These are phyloP conservation scores for Zingel zingel DNA, from an alignment of 2,113 vertebrate genomes.

Conservation along the genomic window DNA sequence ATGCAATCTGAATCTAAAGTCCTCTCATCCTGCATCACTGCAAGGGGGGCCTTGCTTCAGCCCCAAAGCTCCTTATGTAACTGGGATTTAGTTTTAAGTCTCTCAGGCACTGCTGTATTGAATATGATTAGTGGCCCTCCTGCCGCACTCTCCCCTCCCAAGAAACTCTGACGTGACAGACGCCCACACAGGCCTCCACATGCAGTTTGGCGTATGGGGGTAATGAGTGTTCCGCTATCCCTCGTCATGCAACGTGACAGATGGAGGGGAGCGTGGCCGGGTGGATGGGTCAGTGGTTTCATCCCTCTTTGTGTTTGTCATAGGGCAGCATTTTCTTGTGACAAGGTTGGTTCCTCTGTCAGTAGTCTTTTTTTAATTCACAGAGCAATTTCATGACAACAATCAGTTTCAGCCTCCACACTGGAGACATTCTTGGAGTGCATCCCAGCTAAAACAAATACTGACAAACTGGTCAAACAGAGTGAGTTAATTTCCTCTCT, in stretches of 20 bases:
- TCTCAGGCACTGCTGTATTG: slow-evolving; percentile 78
- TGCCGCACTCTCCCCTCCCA: slow-evolving; percentile 62
- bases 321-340: slow-evolving; percentile 29
- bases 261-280: slow-evolving; percentile 23
- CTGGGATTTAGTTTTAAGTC: slow-evolving; percentile 78
- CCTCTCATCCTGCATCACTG: slow-evolving; percentile 68
- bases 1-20: slow-evolving; percentile 78
- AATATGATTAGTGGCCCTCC: slow-evolving; percentile 82
- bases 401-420: slow-evolving; percentile 13
- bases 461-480: slow-evolving; percentile 51
- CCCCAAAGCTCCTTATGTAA: slow-evolving; percentile 83
- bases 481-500: slow-evolving; percentile 27
- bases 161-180: slow-evolving; percentile 66
- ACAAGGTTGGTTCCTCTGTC: slow-evolving; percentile 15
- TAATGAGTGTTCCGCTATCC: slow-evolving; percentile 45
- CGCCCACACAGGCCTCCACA: slow-evolving; percentile 55
- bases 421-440: slow-evolving; percentile 21
- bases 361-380: slow-evolving; percentile 13
- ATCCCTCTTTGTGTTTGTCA: slow-evolving; percentile 37
- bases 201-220: slow-evolving; percentile 52
- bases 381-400: slow-evolving; percentile 11
- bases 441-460: slow-evolving; percentile 35
- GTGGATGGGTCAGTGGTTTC: slow-evolving; percentile 43
- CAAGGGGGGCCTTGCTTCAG: slow-evolving; percentile 65
- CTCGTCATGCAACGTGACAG: slow-evolving; percentile 68